Evolutionary conservation across 2,113 vertebrate species (phyloP), one percentile per base, ranked within the genome.

Genomic region (Alectura lathami): DNA sequence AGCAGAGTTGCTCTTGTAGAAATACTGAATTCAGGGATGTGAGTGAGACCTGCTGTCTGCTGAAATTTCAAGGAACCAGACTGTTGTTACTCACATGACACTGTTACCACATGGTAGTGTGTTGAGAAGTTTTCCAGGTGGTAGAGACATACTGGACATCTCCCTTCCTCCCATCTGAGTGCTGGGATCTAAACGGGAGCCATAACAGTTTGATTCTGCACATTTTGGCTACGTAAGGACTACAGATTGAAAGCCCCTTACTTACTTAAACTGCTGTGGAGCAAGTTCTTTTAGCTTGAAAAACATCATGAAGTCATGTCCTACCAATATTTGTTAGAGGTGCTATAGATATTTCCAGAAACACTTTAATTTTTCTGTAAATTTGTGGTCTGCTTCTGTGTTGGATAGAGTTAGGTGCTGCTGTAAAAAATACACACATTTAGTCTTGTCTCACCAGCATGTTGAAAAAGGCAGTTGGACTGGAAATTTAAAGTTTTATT

Each of bases 141-240:
- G 38, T 32, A 27, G 32, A 79, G 38, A 27, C 8, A 5, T 13
- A 16, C 30, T 59, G 47, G 45, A 32, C 42, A 66, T 27, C 23
- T 63, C 30, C n/a, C 17, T 56, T 38, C 23, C 21, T 86, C 17
- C 51, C 54, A 3, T 23, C 69, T 74, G 59, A 86, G 36, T 27
- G 20, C 22, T 68, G 48, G 26, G 13, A n/a, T 74, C 64, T 53
- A 67, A 84, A 12, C 18, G 27, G 69, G 26, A 79, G 47, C 47
- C 0, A 0, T 29, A 64, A 43, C 24, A 38, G 27, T 43, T 86
- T 2, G 3, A 9, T 68, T 22, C 38, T 76, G 38, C 1, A 3
- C 47, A 17, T 57, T 53, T 59, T n/a, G 51, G 23, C 45, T 84
- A 8, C 0, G 0, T 34, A 40, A 64, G 23, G 38, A 34, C 29